Evolutionary conservation across 2,888 invertebrate genomes (phyloP).

Genomic region (Cetonia aurata): DNA sequence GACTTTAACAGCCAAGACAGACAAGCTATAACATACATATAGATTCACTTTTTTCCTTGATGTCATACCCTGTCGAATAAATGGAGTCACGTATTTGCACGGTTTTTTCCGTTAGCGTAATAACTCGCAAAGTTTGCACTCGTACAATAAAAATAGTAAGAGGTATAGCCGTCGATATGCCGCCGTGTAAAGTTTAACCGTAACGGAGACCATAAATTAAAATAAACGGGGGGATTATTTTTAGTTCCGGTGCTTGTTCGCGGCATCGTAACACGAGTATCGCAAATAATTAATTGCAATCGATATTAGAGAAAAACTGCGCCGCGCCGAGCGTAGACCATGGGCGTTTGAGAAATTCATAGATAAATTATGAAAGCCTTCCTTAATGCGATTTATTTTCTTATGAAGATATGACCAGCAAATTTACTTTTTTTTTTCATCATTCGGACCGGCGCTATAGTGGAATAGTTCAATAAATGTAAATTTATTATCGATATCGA

Average conservation of each 20-base stretch:
- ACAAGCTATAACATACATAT: neutral
- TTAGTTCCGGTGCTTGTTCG: constrained; percentile 25
- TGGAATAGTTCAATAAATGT: too few species aligned
- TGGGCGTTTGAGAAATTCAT: too few species aligned
- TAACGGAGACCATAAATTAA: constrained; percentile 15
- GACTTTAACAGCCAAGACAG: neutral
- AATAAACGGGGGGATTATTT: constrained; percentile 11
- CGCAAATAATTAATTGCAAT: constrained; percentile 25
- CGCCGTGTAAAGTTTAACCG: constrained; percentile 3
- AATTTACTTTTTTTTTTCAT: too few species aligned
- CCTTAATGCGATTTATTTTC: too few species aligned
- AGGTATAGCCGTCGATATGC: neutral
- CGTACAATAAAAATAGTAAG: constrained; percentile 6
- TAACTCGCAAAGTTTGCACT: constrained; percentile 7
- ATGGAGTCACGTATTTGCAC: too few species aligned
- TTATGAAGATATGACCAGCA: too few species aligned
- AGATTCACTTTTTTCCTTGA: neutral
- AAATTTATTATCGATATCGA: too few species aligned
- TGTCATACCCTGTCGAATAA: neutral
- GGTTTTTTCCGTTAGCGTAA: constrained; percentile 5
- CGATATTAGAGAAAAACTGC: constrained; percentile 5
- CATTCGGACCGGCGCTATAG: too few species aligned
- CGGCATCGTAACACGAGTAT: constrained; percentile 23
- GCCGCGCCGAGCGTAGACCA: neutral
- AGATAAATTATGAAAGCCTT: too few species aligned